phyloP scores from a whole-genome alignment of 2,888 invertebrate species.

The Drosophila villosipedis region DNA sequence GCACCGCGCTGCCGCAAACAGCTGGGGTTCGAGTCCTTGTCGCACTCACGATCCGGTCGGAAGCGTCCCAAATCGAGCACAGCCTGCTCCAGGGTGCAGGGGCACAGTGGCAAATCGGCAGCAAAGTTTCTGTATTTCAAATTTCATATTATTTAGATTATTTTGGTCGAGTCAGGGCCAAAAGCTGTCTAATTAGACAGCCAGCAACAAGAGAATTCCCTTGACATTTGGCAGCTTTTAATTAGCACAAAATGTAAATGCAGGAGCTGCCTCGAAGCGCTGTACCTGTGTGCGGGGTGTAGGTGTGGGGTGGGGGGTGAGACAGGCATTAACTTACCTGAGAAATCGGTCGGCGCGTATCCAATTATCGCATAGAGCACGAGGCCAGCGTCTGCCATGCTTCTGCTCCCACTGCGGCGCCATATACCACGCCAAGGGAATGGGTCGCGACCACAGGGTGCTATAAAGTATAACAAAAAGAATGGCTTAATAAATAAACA shows the following conservation, averaged over 20 bases:
- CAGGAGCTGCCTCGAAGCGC: constrained; percentile 1
- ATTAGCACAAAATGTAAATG: constrained; percentile 65
- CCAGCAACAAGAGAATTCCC: constrained; percentile 7
- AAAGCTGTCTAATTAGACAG: constrained; percentile 56
- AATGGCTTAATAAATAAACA: neutral
- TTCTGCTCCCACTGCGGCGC: constrained; percentile 93
- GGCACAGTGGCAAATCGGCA: constrained; percentile 93
- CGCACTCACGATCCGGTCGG: constrained; percentile 95
- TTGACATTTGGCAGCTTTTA: constrained; percentile 49
- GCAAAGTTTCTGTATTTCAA: constrained; percentile 91
- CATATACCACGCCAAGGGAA: constrained; percentile 97
- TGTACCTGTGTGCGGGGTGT: neutral
- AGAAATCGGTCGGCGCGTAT: constrained; percentile 92
- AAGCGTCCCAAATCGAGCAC: constrained; percentile 96
- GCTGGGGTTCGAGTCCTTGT: constrained; percentile 94
- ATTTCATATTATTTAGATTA: constrained; percentile 33
- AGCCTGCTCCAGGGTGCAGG: constrained; percentile 96
- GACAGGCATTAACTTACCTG: constrained; percentile 81
- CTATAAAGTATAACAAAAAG: constrained; percentile 75
- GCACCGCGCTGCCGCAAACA: constrained; percentile 96
- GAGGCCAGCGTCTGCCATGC: constrained; percentile 93
- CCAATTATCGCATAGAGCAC: constrained; percentile 95
- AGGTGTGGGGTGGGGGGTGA: neutral
- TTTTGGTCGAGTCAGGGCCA: neutral
- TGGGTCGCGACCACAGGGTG: constrained; percentile 95